A percentile compares a stretch with the other conserved stretches of the same genome.
Conservation (phyloP, 2,797 vertebrate species). For the Danio choprae region DNA sequence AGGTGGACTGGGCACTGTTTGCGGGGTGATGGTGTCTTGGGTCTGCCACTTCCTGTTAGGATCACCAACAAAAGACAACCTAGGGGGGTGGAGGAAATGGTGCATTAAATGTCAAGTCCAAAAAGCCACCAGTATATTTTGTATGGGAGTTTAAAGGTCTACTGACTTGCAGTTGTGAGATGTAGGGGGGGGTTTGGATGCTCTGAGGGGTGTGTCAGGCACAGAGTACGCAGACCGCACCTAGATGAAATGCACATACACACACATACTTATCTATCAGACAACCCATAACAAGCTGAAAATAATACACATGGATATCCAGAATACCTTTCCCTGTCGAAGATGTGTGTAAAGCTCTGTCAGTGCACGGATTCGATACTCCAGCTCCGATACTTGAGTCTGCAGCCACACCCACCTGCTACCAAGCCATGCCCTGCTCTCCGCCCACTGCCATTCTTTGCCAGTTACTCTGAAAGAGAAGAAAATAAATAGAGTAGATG, state of each 20-base stretch:
- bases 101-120: neutral
- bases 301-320: neutral
- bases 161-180: slow-evolving; percentile 59
- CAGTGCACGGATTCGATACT: slow-evolving; percentile 73
- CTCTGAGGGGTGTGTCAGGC: slow-evolving; percentile 56
- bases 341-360: slow-evolving; percentile 71
- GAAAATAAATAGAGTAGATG: neutral
- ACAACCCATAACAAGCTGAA: neutral
- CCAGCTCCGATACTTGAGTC: slow-evolving; percentile 72
- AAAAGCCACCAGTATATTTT: neutral
- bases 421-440: slow-evolving; percentile 70
- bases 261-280: neutral
- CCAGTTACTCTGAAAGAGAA: slow-evolving; percentile 31
- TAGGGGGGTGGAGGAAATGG: neutral
- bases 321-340: slow-evolving; percentile 71
- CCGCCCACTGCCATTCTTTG: slow-evolving; percentile 67
- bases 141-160: neutral
- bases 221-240: slow-evolving; percentile 42
- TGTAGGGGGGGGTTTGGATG: slow-evolving; percentile 33
- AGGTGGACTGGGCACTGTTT: slow-evolving; percentile 50
- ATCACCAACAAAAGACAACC: slow-evolving; percentile 41
- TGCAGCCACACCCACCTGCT: slow-evolving; percentile 76
- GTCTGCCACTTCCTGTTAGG: slow-evolving; percentile 58
- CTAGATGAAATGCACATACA: slow-evolving; percentile 33
- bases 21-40: slow-evolving; percentile 9